Evolutionary conservation across 2,113 vertebrate genomes (phyloP).

Genomic region (Erinaceus europaeus): DNA sequence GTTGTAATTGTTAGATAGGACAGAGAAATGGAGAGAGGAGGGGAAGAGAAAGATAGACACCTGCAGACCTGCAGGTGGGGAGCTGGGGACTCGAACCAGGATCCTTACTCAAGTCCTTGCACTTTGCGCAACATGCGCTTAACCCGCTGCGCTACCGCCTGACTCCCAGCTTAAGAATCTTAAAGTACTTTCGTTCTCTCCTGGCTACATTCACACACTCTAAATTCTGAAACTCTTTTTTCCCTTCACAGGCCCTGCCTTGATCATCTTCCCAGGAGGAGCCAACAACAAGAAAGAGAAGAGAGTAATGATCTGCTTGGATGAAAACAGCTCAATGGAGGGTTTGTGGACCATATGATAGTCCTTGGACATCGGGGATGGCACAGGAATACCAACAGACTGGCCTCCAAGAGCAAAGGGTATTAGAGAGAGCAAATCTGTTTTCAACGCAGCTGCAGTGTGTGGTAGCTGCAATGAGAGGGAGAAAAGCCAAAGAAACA

Average conservation of each 20-base stretch:
- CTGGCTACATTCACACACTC: neutral
- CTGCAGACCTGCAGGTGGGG: no score
- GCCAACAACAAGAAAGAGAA: neutral
- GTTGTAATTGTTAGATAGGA: no score
- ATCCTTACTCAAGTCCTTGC: no score
- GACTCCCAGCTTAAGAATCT: neutral
- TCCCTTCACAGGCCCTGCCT: constrained; percentile 16
- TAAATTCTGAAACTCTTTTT: constrained; percentile 18
- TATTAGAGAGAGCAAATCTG: neutral
- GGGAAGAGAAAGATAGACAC: no score
- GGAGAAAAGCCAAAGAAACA: neutral
- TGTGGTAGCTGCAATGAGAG: neutral
- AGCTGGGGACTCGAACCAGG: neutral
- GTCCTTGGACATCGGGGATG: neutral
- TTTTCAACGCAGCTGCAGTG: neutral
- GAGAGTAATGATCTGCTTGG: neutral
- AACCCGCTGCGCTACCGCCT: neutral
- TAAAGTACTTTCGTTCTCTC: neutral
- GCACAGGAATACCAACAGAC: neutral
- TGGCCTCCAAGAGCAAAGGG: neutral
- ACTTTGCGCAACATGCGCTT: neutral
- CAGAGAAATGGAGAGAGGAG: no score
- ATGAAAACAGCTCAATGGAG: neutral
- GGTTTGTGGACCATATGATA: neutral
- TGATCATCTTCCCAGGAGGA: neutral